Evolutionary conservation across 2,797 vertebrate genomes (phyloP), one percentile per base, ranked within the genome.

Genomic region (Gobio occitaniae): DNA sequence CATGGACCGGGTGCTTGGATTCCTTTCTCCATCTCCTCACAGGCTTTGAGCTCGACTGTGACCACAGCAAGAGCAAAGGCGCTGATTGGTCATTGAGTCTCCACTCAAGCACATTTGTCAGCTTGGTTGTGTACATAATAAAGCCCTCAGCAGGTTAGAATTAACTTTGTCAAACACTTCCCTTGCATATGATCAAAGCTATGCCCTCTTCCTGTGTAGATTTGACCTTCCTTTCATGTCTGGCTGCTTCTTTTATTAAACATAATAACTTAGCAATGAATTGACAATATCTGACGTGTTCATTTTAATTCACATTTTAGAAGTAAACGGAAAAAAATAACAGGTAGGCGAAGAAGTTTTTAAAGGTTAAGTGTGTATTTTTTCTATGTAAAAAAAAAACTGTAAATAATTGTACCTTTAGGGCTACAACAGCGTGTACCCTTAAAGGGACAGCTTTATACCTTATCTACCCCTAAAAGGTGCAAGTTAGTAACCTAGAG

Each of bases 101-200:
- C 61, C 61, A 36, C 78, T 66, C 25, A 36, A 36, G 78, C 78
- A 50, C 61, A 66, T 83, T 75, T 54, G 61, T 83, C 59, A 66
- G 61, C 44, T 54, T 16, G n/a, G 21, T 25, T 77, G 50, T 84
- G 61, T 78, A 69, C 63, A 68, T 68, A 77, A 84, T 77, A 77
- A 66, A 84, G 32, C 47, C 48, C 48, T 84, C 50, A 76, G 72
- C 61, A 69, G 50, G 82, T 78, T 78, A 41, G 65, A 68, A 77
- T 78, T 84, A 76, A 76, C 82, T 75, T 75, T 75, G 71, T 83
- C 59, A 75, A 83, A 75, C 70, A 75, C 47, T 63, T 83, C 70
- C 71, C 70, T 75, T 2, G 16, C 21, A 36, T 76, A 54, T 76
- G 71, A 83, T 83, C 72, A 76, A 83, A 65, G 72, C 72, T 1